These are phyloP conservation scores for Cotesia chilonis DNA, from an alignment of 1,140 invertebrate species.

Conservation along the genomic window DNA sequence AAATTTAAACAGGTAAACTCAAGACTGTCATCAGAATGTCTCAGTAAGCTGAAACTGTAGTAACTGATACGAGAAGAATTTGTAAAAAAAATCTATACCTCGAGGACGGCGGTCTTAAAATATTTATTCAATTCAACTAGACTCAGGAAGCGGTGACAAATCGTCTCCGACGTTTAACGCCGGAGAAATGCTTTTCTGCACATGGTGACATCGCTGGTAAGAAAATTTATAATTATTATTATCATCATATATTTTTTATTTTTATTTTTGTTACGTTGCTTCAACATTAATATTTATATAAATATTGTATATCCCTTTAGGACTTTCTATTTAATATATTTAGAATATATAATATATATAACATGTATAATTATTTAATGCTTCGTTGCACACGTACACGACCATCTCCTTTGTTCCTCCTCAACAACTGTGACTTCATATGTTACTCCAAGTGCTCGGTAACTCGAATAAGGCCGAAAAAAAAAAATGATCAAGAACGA, in stretches of 20 bases:
- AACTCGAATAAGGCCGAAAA: neutral
- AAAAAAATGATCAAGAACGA: neutral
- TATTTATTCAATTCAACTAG: slow-evolving; percentile 4
- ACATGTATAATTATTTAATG: slow-evolving; percentile 8
- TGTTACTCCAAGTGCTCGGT: neutral
- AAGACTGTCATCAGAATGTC: too few species aligned
- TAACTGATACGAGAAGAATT: too few species aligned
- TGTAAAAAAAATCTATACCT: neutral
- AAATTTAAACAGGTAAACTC: too few species aligned
- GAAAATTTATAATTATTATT: slow-evolving; percentile 17
- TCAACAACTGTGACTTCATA: slow-evolving; percentile 8
- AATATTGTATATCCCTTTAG: too few species aligned
- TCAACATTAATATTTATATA: too few species aligned
- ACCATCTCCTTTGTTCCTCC: slow-evolving; percentile 29
- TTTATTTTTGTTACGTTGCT: neutral
- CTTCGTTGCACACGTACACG: slow-evolving; percentile 22
- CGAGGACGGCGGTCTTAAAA: neutral
- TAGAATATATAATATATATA: neutral
- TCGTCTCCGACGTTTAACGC: slow-evolving; percentile 29
- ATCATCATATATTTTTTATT: slow-evolving; percentile 14
- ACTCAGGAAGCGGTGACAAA: slow-evolving; percentile 32
- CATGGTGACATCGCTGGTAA: slow-evolving; percentile 40
- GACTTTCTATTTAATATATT: too few species aligned
- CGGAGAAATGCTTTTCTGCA: slow-evolving; percentile 41
- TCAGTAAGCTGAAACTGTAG: too few species aligned